phyloP scores from a whole-genome alignment of 1,140 invertebrate genomes.

The Microplitis demolitor region DNA sequence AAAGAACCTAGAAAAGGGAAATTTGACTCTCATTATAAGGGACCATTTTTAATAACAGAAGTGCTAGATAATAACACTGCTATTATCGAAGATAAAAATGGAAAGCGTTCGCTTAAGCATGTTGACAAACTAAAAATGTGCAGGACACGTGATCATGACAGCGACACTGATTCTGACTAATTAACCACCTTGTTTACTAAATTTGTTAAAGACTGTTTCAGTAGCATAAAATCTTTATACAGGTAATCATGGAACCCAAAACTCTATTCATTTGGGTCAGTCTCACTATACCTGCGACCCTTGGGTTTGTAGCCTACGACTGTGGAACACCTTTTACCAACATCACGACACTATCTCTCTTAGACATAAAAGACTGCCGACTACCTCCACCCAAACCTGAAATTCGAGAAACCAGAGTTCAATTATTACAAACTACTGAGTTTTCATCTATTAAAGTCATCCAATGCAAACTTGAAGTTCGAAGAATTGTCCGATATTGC shows the following conservation, averaged over 20 bases:
- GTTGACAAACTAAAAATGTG: constrained; percentile 21
- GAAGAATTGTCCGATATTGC: constrained; percentile 3
- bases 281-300: too few relatives aligned
- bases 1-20: constrained; percentile 10
- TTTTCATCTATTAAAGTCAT: neutral
- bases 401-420: neutral
- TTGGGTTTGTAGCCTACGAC: constrained; percentile 8
- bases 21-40: constrained; percentile 8
- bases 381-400: constrained; percentile 1
- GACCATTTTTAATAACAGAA: constrained; percentile 8
- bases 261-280: too few relatives aligned
- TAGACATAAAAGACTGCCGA: constrained; percentile 9
- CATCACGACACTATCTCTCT: constrained; percentile 4
- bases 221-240: neutral
- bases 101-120: constrained; percentile 3
- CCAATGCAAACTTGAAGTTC: constrained; percentile 15
- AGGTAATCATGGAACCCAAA: neutral
- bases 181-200: neutral
- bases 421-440: constrained; percentile 18
- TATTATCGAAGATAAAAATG: neutral
- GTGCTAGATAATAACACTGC: constrained; percentile 11
- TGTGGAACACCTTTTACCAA: neutral
- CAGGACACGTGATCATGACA: neutral
- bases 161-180: neutral
- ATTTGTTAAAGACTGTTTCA: too few relatives aligned